Conservation (phyloP, 2,113 vertebrate genomes). For the Phyllostomus discolor region DNA sequence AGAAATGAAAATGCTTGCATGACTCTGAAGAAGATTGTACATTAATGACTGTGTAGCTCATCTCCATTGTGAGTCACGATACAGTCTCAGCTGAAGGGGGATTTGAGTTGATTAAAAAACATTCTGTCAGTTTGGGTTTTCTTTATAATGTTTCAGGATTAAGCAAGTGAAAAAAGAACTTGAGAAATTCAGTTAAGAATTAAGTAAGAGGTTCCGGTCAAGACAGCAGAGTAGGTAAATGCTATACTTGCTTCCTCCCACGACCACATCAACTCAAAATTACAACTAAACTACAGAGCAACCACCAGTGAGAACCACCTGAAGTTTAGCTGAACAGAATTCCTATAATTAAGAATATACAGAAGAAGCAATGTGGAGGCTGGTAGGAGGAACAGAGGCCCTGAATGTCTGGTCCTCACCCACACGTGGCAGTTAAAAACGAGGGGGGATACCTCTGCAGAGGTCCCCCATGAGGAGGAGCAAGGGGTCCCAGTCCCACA, state of each 20-base stretch:
- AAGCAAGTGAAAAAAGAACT: not conserved
- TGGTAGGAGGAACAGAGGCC: not conserved
- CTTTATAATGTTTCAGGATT: not conserved
- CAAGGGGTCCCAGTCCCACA: not conserved
- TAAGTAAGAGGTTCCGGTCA: not conserved
- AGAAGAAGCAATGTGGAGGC: not conserved
- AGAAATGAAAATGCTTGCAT: not conserved
- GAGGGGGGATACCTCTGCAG: not conserved
- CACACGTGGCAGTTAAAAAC: not conserved
- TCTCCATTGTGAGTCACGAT: rapidly evolving
- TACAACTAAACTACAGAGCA: not conserved
- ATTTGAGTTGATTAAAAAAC: not conserved
- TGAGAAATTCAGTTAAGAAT: not conserved
- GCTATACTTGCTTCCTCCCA: not conserved
- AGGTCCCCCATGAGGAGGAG: not conserved
- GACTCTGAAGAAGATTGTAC: not conserved
- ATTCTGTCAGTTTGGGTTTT: not conserved
- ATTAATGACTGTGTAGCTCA: not conserved
- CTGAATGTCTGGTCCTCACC: not conserved
- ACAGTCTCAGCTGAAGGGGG: not conserved
- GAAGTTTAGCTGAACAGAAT: not conserved
- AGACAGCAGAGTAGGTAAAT: not conserved
- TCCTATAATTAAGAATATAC: not conserved
- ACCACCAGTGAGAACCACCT: not conserved
- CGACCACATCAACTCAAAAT: not conserved